Evolutionary conservation across 2,888 invertebrate species (phyloP).

Genomic region (Scrobipalpa atriplicella): DNA sequence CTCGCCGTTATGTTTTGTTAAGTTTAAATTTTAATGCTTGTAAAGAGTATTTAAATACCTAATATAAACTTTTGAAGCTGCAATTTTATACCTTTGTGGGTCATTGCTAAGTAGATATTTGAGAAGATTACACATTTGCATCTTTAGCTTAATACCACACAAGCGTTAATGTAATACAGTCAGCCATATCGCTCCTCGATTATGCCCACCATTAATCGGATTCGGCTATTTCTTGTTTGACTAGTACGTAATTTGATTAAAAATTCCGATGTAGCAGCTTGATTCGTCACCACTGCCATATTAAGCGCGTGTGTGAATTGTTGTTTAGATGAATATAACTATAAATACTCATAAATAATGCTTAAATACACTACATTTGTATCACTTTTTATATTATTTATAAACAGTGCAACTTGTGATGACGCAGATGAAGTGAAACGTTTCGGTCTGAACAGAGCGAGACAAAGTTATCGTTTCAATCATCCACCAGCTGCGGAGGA

Average conservation of each 20-base stretch:
- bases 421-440: constrained; percentile 33
- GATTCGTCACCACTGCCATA: constrained; percentile 63
- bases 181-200: constrained; percentile 40
- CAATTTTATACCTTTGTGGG: too few species aligned
- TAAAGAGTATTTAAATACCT: too few species aligned
- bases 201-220: constrained; percentile 38
- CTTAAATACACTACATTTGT: constrained; percentile 38
- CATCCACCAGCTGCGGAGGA: constrained; percentile 56
- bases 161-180: constrained; percentile 50
- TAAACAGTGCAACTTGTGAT: constrained; percentile 40
- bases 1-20: too few species aligned
- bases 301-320: constrained; percentile 56
- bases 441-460: constrained; percentile 7
- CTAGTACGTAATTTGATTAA: constrained; percentile 63
- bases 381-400: constrained; percentile 34
- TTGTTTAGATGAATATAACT: constrained; percentile 37
- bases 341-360: constrained; percentile 43
- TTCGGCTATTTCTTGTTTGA: constrained; percentile 59
- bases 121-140: constrained; percentile 27
- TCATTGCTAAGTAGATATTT: too few species aligned
- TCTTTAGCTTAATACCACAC: constrained; percentile 40
- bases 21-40: too few species aligned
- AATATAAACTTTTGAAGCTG: too few species aligned
- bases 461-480: constrained; percentile 41
- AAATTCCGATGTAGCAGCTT: constrained; percentile 35